Base-by-base conservation (phyloP, 2,888 invertebrate genomes). In the Morpho deidamia region DNA sequence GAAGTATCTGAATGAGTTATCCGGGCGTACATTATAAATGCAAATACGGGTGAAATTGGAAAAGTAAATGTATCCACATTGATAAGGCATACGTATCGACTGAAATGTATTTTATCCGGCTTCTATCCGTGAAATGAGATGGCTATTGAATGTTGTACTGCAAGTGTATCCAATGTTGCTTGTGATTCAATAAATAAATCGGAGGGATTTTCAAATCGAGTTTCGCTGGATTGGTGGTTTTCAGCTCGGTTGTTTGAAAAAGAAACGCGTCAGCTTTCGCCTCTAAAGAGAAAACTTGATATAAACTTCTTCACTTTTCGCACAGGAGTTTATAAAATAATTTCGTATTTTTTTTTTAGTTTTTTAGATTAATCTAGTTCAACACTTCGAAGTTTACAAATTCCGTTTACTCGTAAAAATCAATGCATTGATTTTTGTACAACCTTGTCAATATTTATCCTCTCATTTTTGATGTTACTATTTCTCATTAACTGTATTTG, bases 21-120 rank as follows among this genome's bases (percentile, higher is more conserved):
- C 47, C 34, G 48, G 51, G 50, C 50, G 33, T 39, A 54, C 40
- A 56, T 60, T 59, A 56, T 52, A 53, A 52, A 55, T 53, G 47
- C 42, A 56, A 59, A 61, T 56, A 54, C 47, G 48, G 52, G 23
- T 52, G 44, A 54, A 61, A 52, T 55, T 54, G 59, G 23, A 50
- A 59, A 58, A 42, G 52, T 54, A 59, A 59, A 60, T 49, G 41
- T 55, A 51, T 48, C 38, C 12, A 44, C 42, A 44, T 55, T 53
- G 53, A 58, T 55, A 60, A 53, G 39, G 53, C 41, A 39, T 38
- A 51, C 51, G 53, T 49, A 49, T 35, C 35, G 10, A 14, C 12
- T 55, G 39, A 50, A 52, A 34, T 39, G 37, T 49, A 52, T 52
- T 49, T 44, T 14, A 34, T 48, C 34, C 45, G 48, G 32, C 51